These are phyloP conservation scores for Drosophila diplacantha DNA, from an alignment of 2,888 invertebrate species.

Conservation along the genomic window DNA sequence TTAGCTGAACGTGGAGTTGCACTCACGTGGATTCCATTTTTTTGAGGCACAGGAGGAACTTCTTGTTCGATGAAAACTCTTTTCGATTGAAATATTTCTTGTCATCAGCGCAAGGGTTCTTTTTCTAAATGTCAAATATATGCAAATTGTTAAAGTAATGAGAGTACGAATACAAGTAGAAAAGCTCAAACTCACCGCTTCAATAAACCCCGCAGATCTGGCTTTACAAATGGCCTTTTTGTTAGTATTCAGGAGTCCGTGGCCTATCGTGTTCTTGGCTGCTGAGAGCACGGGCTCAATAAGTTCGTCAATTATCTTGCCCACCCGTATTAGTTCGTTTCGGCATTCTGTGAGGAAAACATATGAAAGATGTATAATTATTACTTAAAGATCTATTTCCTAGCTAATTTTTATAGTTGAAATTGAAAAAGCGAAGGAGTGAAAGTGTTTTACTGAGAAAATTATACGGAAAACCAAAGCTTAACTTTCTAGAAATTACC, in stretches of 20 bases:
- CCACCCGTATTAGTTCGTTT: conserved; percentile 74
- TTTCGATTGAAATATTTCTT: conserved; percentile 48
- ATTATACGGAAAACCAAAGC: too few species aligned
- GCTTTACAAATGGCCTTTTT: conserved; percentile 26
- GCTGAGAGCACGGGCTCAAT: conserved; percentile 68
- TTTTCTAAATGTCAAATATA: conserved; percentile 9
- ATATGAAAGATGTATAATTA: background rate
- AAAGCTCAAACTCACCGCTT: conserved; percentile 19
- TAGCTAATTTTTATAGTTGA: too few species aligned
- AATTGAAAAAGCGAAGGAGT: too few species aligned
- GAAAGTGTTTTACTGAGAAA: too few species aligned
- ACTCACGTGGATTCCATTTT: conserved; percentile 69
- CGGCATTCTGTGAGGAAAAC: conserved; percentile 63
- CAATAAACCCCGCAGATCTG: background rate
- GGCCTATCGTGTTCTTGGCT: conserved; percentile 49
- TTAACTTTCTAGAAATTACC: too few species aligned
- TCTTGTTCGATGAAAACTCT: conserved; percentile 64
- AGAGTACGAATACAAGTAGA: background rate
- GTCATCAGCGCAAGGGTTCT: conserved; percentile 20
- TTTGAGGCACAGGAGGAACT: conserved; percentile 70
- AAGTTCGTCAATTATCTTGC: conserved; percentile 75
- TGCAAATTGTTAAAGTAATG: too few species aligned
- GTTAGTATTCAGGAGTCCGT: conserved; percentile 16
- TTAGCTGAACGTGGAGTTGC: background rate
- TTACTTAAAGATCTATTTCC: background rate